phyloP scores from a whole-genome alignment of 2,888 invertebrate species.

The Helleia helle region DNA sequence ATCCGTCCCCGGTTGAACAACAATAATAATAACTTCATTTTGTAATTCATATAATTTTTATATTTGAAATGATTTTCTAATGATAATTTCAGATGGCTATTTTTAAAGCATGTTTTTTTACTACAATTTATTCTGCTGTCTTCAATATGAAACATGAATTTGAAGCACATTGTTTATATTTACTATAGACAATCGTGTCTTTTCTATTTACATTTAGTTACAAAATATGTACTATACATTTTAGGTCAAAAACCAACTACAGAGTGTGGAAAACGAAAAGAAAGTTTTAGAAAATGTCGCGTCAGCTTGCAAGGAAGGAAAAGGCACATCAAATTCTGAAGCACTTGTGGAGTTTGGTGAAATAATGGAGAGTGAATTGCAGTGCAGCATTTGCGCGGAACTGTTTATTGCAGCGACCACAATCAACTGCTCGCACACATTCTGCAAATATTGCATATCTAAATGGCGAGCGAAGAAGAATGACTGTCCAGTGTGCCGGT shows the following conservation, averaged over 20 bases:
- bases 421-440: slow-evolving; percentile 83
- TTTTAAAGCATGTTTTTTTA: too few relatives aligned
- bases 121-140: too few relatives aligned
- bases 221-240: slow-evolving; percentile 7
- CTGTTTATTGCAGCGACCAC: slow-evolving; percentile 80
- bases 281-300: slow-evolving; percentile 37
- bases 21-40: too few relatives aligned
- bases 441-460: slow-evolving; percentile 80
- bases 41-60: too few relatives aligned
- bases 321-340: slow-evolving; percentile 31
- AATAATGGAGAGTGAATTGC: slow-evolving; percentile 80
- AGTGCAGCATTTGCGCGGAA: slow-evolving; percentile 84
- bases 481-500: slow-evolving; percentile 82
- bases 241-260: slow-evolving; percentile 43
- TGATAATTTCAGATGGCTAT: too few relatives aligned
- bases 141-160: too few relatives aligned
- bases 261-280: slow-evolving; percentile 43
- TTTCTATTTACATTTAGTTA: too few relatives aligned
- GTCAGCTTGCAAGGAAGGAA: slow-evolving; percentile 16
- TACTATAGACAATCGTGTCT: too few relatives aligned
- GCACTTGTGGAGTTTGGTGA: slow-evolving; percentile 58
- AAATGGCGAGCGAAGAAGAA: slow-evolving; percentile 80
- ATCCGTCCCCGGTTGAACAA: too few relatives aligned
- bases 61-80: too few relatives aligned
- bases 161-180: too few relatives aligned